These are phyloP conservation scores for Strigamia transsilvanica DNA, from an alignment of 2,888 invertebrate genomes.

Conservation along the genomic window DNA sequence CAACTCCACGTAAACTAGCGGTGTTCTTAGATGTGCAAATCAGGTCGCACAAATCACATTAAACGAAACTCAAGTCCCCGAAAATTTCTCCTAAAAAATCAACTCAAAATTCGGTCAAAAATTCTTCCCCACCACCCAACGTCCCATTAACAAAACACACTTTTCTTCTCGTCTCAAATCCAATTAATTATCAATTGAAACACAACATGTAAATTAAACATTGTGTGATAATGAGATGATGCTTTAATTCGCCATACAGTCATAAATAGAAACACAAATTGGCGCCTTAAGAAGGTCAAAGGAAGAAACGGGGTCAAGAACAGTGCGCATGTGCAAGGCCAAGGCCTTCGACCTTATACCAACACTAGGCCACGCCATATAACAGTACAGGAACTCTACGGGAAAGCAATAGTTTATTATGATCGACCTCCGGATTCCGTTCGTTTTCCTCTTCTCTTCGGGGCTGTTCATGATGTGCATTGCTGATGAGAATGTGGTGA, in stretches of 20 bases:
- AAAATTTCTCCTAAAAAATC: neutral
- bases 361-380: conserved; percentile 16
- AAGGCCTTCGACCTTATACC: conserved; percentile 20
- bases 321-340: conserved; percentile 19
- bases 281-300: conserved; percentile 1
- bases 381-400: conserved; percentile 6
- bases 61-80: neutral
- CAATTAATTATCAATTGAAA: too few species aligned
- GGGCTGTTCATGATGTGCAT: neutral
- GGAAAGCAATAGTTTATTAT: conserved; percentile 14
- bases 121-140: too few species aligned
- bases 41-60: neutral
- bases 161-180: too few species aligned
- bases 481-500: neutral
- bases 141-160: neutral
- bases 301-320: conserved; percentile 22
- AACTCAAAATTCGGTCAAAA: too few species aligned
- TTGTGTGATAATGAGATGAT: neutral
- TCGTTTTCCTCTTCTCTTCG: neutral
- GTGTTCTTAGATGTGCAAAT: neutral
- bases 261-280: neutral
- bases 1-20: neutral
- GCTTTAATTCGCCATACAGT: neutral
- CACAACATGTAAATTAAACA: too few species aligned
- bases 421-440: neutral